Base-by-base conservation (phyloP, 2,888 invertebrate species). In the Synergus japonicus region DNA sequence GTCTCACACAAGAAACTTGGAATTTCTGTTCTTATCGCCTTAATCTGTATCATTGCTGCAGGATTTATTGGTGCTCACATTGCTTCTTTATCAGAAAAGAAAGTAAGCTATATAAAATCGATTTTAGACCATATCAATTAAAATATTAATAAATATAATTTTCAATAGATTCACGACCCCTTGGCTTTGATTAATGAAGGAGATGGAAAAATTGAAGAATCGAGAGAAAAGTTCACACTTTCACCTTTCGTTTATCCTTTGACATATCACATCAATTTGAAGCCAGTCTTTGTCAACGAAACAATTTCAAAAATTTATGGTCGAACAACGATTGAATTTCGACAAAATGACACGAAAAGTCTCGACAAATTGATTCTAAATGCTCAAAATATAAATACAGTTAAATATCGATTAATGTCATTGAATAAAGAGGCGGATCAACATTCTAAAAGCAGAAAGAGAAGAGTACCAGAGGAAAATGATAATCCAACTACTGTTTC, bases 1-100 rank as follows among this genome's bases (percentile, higher is more conserved):
- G 93, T 95, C 37, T 92, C 93, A 7, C 94, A 94, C 63, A 94
- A 94, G 80, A 95, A 94, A 86, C 93, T 94, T n/a, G 85, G 90
- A 15, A 84, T 88, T 67, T 83, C 87, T 12, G 79, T 89, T 29
- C 84, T 87, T 13, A 83, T 88, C 4, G 78, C 89, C 46, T 81
- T 91, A 54, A 85, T 91, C 5, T 82, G 86, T 0, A 66, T 90
- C 7, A 81, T 90, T 7, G 88, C 87, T 8, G 89, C 88, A 0
- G 91, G 89, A n/a, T 85, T 89, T 76, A 86, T 90, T 49, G 91
- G 89, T 15, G 89, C 87, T 77, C 87, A 89, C 79, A 81, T 89
- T 22, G 86, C 86, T n/a, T 85, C 89, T 1, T 79, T 85, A n/a
- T 86, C 87, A 0, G 84, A 84, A 18, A 85, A 87, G 49, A 84